These are phyloP conservation scores for Dicaeum eximium DNA, from an alignment of 2,113 vertebrate species.

Conservation along the genomic window DNA sequence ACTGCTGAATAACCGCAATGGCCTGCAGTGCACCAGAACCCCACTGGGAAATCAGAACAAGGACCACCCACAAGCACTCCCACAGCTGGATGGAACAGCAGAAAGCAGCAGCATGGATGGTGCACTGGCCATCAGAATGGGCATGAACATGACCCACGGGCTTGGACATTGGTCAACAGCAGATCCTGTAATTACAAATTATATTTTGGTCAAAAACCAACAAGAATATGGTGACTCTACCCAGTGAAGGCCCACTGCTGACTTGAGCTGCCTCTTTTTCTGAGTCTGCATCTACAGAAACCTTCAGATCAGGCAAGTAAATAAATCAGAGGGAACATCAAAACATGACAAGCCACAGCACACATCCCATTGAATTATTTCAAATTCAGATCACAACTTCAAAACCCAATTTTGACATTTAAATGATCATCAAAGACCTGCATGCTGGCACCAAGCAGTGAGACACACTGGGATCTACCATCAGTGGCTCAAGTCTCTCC, in stretches of 20 bases:
- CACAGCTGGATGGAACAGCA: fast-evolving
- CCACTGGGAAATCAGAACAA: neutral
- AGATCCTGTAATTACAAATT: neutral
- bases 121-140: fast-evolving
- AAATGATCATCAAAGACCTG: neutral
- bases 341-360: neutral
- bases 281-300: neutral
- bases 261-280: neutral
- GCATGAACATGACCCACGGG: fast-evolving
- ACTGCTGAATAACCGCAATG: neutral
- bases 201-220: neutral
- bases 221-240: neutral
- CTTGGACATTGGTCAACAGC: fast-evolving
- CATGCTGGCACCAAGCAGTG: neutral
- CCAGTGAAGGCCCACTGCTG: neutral
- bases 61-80: fast-evolving
- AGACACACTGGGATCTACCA: neutral
- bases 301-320: neutral
- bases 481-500: neutral
- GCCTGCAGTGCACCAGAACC: neutral
- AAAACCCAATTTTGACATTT: fast-evolving
- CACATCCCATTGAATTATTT: fast-evolving
- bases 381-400: neutral
- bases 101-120: fast-evolving
- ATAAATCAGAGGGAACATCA: neutral